phyloP scores from a whole-genome alignment of 2,888 invertebrate genomes.

The Apodemia duryi region DNA sequence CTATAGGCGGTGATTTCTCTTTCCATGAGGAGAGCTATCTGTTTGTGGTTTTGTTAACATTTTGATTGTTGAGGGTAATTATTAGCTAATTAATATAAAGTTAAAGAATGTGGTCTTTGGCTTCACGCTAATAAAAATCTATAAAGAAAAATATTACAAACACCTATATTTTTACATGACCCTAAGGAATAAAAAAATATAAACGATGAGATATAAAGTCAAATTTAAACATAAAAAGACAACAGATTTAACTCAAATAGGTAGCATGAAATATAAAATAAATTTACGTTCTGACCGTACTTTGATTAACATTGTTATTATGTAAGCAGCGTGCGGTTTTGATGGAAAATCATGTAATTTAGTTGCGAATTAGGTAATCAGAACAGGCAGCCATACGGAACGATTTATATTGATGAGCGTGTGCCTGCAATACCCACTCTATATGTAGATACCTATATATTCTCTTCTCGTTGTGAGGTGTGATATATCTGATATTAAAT shows the following conservation, averaged over 20 bases:
- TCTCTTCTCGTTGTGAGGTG: too few relatives aligned
- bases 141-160: too few relatives aligned
- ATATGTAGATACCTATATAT: neutral
- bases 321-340: slow-evolving; percentile 16
- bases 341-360: slow-evolving; percentile 15
- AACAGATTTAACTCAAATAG: neutral
- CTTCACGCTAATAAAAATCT: too few relatives aligned
- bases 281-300: slow-evolving; percentile 11
- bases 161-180: too few relatives aligned
- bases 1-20: too few relatives aligned
- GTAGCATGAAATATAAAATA: neutral
- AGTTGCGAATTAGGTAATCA: slow-evolving; percentile 10
- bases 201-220: neutral
- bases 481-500: too few relatives aligned
- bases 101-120: too few relatives aligned
- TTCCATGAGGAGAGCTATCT: too few relatives aligned
- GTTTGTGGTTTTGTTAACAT: too few relatives aligned
- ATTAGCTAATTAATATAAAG: too few relatives aligned
- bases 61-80: too few relatives aligned
- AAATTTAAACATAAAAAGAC: neutral
- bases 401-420: slow-evolving; percentile 14
- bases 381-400: slow-evolving; percentile 13
- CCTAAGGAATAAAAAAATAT: too few relatives aligned
- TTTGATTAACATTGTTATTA: slow-evolving; percentile 15
- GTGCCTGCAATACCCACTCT: neutral